Conservation (phyloP, 2,797 vertebrate species). For the Echiichthys vipera region DNA sequence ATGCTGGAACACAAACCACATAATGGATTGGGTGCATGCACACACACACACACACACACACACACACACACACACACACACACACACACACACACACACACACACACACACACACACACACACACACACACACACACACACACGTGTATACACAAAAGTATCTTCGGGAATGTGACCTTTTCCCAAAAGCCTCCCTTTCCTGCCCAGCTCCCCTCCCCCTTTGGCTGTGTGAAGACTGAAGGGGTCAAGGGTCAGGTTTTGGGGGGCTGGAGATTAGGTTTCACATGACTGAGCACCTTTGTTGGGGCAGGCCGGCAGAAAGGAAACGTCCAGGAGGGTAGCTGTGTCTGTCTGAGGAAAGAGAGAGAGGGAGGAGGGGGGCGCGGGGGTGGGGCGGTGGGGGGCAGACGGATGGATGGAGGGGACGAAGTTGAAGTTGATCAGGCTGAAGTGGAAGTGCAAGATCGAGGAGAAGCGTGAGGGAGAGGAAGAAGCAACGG, state of each 20-base stretch:
- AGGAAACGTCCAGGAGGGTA: conserved; percentile 87
- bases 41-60: conserved; percentile 25
- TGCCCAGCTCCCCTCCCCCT: conserved; percentile 82
- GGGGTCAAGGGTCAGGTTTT: conserved; percentile 86
- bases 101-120: conserved; percentile 11
- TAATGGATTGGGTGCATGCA: conserved; percentile 66
- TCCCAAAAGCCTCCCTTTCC: conserved; percentile 85
- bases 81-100: conserved; percentile 5
- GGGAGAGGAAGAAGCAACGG: conserved; percentile 18
- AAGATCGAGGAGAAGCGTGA: conserved; percentile 28
- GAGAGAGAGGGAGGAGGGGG: conserved; percentile 25
- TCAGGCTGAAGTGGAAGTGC: conserved; percentile 69
- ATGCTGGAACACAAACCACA: conserved; percentile 69
- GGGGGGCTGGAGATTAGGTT: conserved; percentile 87
- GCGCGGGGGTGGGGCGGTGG: conserved; percentile 29
- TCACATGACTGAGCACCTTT: conserved; percentile 90
- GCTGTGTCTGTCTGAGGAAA: conserved; percentile 83
- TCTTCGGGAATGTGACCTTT: conserved; percentile 86
- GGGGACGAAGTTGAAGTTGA: conserved; percentile 60
- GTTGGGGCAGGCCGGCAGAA: conserved; percentile 84
- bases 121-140: conserved; percentile 54
- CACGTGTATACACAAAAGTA: conserved; percentile 76
- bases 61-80: conserved; percentile 27
- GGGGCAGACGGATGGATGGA: conserved; percentile 62
- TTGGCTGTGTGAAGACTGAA: conserved; percentile 85